Percentiles rank a stretch among this genome's conserved stretches.
These are phyloP conservation scores for Mechanitis mazaeus DNA, from an alignment of 2,888 invertebrate species.

Conservation along the genomic window DNA sequence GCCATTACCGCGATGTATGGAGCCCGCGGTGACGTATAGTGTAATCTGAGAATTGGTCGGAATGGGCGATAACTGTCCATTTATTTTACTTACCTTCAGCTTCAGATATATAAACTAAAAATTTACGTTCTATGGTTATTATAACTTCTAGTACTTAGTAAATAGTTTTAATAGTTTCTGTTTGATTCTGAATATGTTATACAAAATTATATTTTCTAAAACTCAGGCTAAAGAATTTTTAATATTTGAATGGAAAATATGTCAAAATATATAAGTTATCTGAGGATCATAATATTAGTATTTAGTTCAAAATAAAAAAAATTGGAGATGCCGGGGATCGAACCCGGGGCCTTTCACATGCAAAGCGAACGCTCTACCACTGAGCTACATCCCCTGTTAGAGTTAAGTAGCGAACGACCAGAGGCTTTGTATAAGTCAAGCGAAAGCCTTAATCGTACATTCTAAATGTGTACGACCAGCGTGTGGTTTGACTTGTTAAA, in stretches of 20 bases:
- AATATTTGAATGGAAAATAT: no score
- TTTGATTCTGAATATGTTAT: no score
- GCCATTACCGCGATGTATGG: constrained; percentile 61
- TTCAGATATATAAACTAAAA: constrained; percentile 4
- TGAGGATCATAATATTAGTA: no score
- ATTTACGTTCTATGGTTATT: neutral
- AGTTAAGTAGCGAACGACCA: neutral
- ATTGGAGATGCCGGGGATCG: constrained; percentile 95
- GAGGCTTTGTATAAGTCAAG: neutral
- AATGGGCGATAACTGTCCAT: constrained; percentile 30
- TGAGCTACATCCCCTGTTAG: constrained; percentile 90
- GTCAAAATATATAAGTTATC: no score
- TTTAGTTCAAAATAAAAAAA: constrained; percentile 30
- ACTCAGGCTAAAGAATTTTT: no score
- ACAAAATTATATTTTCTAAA: no score
- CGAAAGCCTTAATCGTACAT: constrained; percentile 16
- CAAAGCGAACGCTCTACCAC: constrained; percentile 99
- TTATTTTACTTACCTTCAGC: constrained; percentile 17
- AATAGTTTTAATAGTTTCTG: no score
- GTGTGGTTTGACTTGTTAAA: constrained; percentile 4
- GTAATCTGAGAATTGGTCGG: constrained; percentile 57
- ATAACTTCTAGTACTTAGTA: no score
- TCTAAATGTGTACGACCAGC: constrained; percentile 7
- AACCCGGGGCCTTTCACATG: constrained; percentile 99
- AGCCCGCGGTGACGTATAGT: constrained; percentile 56